A percentile compares a stretch with the other conserved stretches of the same genome.
Evolutionary conservation across 2,113 vertebrate genomes (phyloP).

Genomic region (Dermatemys mawii): DNA sequence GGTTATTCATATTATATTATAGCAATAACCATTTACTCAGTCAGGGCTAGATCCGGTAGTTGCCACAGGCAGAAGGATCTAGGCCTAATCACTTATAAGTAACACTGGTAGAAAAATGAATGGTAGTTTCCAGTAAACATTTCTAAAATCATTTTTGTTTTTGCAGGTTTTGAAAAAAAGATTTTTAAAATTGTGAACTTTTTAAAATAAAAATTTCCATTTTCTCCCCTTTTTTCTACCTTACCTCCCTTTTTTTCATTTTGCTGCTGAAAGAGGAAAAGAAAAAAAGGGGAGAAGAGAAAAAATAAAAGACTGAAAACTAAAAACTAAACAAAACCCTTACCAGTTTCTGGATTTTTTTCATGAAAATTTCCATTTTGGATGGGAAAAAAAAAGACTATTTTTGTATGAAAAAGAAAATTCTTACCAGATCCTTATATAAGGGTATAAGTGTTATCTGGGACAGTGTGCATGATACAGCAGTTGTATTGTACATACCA

Average conservation of each 20-base stretch:
- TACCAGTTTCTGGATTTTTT: not conserved
- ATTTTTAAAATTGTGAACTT: not conserved
- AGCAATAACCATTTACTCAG: constrained; percentile 55
- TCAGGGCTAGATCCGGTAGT: fast-evolving
- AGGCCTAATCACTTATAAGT: constrained; percentile 35
- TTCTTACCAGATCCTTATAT: too few species aligned
- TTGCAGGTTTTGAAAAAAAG: not conserved
- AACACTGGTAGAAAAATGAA: not conserved
- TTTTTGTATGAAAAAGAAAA: not conserved
- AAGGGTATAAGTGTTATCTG: not conserved
- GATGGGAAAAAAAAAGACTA: not conserved
- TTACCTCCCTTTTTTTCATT: fast-evolving
- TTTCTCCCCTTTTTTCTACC: not conserved
- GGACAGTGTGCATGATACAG: fast-evolving
- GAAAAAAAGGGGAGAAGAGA: not conserved
- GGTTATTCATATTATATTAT: constrained; percentile 50
- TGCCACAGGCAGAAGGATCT: constrained; percentile 61
- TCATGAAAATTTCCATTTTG: not conserved
- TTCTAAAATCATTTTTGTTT: not conserved
- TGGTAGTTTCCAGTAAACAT: not conserved
- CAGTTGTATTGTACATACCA: fast-evolving
- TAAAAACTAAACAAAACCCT: not conserved
- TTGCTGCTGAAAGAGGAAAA: not conserved
- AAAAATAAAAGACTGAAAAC: not conserved
- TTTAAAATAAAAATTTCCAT: not conserved